Evolutionary conservation across 2,888 invertebrate species (phyloP).

Genomic region (Acrobasis repandana): DNA sequence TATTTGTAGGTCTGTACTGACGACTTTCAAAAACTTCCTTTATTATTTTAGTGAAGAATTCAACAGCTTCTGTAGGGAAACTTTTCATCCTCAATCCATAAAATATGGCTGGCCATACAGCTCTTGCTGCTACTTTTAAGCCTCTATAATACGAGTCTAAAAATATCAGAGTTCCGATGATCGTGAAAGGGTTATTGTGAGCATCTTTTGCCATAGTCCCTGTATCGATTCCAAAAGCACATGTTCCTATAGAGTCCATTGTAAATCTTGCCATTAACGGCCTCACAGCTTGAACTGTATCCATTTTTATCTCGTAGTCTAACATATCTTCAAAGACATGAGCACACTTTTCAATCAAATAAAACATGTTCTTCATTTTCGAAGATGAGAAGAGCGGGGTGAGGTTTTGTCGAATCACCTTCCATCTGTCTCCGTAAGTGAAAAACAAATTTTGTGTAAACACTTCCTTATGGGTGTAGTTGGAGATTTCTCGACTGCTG

Average conservation of each 20-base stretch:
- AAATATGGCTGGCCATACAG: conserved; percentile 56
- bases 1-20: conserved; percentile 41
- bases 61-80: conserved; percentile 41
- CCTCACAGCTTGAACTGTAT: conserved; percentile 33
- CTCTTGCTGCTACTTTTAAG: conserved; percentile 32
- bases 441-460: conserved; percentile 52
- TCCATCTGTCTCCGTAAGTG: conserved; percentile 60
- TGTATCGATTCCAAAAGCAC: conserved; percentile 47
- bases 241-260: conserved; percentile 54
- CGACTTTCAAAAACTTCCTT: conserved; percentile 47
- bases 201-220: conserved; percentile 35
- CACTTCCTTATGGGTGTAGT: conserved; percentile 48
- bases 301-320: conserved; percentile 8
- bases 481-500: conserved; percentile 53
- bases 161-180: conserved; percentile 41
- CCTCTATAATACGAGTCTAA: conserved; percentile 32
- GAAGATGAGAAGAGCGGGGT: conserved; percentile 60
- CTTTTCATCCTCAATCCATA: conserved; percentile 49
- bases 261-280: conserved; percentile 43
- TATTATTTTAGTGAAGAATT: conserved; percentile 48
- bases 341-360: conserved; percentile 52
- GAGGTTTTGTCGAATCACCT: conserved; percentile 57
- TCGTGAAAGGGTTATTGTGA: conserved; percentile 33
- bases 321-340: conserved; percentile 41
- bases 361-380: conserved; percentile 69